Conservation (phyloP, 64 coral and sea anemone genomes). For the Montipora sp. region DNA sequence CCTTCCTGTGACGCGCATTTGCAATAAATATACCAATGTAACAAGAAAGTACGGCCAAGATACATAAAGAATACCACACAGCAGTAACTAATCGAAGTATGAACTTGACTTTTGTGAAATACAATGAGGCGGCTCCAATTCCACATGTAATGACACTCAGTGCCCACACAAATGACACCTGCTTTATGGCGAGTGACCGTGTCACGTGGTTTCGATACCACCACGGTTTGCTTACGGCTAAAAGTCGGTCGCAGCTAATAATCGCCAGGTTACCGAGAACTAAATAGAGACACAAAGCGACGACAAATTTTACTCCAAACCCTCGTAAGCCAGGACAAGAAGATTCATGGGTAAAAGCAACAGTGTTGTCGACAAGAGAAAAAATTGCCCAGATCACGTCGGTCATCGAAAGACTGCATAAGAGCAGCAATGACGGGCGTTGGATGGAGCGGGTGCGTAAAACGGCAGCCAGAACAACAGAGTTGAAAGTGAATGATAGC, state of each 20-base stretch:
- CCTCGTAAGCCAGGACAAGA: background rate
- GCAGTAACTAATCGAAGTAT: background rate
- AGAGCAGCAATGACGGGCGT: background rate
- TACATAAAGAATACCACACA: background rate
- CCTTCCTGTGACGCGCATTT: background rate
- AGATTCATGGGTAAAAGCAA: background rate
- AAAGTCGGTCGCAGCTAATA: background rate
- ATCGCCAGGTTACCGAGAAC: background rate
- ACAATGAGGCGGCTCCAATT: background rate
- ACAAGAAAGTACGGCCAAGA: background rate
- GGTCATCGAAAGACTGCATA: background rate
- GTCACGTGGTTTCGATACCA: slow-evolving; percentile 9
- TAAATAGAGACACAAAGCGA: background rate
- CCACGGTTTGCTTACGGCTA: slow-evolving; percentile 7
- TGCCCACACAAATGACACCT: background rate
- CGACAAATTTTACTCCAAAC: too few species aligned
- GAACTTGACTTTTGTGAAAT: background rate
- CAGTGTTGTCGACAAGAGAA: background rate
- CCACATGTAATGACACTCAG: background rate
- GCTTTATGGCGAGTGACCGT: background rate
- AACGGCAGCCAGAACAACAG: background rate
- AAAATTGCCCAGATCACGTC: slow-evolving; percentile 11
- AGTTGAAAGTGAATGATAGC: background rate
- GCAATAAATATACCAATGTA: background rate
- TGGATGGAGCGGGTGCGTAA: background rate